phyloP scores from a whole-genome alignment of 1,140 invertebrate species.

The Ceratosolen solmsi region DNA sequence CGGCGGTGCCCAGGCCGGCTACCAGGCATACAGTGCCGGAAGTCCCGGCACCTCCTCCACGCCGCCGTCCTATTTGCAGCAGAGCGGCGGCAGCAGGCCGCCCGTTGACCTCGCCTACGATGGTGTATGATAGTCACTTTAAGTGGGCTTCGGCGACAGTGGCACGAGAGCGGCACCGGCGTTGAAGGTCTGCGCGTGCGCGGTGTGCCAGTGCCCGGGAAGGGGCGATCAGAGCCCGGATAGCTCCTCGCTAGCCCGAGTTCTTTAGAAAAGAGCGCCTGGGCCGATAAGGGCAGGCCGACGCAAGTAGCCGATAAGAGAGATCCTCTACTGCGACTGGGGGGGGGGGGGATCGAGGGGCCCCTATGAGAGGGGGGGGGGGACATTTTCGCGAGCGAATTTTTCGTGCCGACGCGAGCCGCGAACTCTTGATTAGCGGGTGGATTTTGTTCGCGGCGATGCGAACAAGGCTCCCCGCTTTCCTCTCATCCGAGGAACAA shows the following conservation, averaged over 20 bases:
- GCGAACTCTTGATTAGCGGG: neutral
- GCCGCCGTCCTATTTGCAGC: conserved; percentile 69
- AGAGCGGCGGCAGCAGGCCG: conserved; percentile 61
- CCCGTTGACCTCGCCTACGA: conserved; percentile 71
- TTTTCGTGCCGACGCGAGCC: neutral
- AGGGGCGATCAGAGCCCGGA: neutral
- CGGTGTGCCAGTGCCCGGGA: neutral
- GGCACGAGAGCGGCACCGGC: neutral
- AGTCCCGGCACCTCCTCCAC: conserved; percentile 65
- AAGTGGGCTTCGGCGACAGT: conserved; percentile 39
- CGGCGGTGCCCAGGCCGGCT: conserved; percentile 68
- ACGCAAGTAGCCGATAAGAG: conserved; percentile 47
- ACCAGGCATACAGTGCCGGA: conserved; percentile 64
- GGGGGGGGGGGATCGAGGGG: neutral
- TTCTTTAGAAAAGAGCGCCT: too few species aligned
- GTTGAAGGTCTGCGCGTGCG: neutral
- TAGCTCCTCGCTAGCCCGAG: too few species aligned
- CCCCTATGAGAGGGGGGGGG: too few species aligned
- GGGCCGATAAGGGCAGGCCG: too few species aligned
- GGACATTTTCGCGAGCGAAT: conserved; percentile 17
- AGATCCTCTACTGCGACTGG: neutral
- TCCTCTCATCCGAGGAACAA: neutral
- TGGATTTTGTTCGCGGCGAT: neutral
- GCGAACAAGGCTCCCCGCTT: neutral
- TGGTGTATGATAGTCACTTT: conserved; percentile 72